Evolutionary conservation across 2,797 vertebrate species (phyloP).

Genomic region (Chrysocyon brachyurus): DNA sequence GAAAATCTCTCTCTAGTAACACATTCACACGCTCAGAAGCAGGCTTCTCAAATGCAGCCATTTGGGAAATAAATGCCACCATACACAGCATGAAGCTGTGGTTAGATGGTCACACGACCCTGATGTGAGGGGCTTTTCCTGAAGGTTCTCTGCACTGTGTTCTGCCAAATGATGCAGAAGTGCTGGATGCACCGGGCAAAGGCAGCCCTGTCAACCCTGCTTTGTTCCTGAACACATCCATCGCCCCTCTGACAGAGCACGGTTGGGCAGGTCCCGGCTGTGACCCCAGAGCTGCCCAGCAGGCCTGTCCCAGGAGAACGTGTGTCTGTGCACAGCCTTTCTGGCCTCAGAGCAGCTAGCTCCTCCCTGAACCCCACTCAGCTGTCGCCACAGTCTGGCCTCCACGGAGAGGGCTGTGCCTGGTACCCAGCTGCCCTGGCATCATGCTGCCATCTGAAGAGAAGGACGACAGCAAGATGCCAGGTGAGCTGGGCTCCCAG

Average conservation of each 20-base stretch:
- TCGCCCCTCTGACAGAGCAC: neutral
- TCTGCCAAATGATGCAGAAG: neutral
- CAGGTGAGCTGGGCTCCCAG: neutral
- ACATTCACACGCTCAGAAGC: accelerated
- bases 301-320: accelerated
- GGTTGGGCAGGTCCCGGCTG: slow-evolving; percentile 72
- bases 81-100: accelerated
- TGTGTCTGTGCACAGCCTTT: neutral
- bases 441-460: neutral
- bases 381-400: neutral
- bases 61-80: neutral
- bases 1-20: neutral
- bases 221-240: accelerated
- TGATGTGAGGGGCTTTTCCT: accelerated
- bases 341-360: neutral
- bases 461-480: neutral
- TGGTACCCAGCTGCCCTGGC: neutral
- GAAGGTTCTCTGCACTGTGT: neutral
- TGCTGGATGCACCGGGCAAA: accelerated
- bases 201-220: accelerated
- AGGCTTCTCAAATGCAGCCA: neutral
- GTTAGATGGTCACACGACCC: accelerated
- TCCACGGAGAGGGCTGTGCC: neutral
- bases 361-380: neutral
- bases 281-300: slow-evolving; percentile 76